phyloP scores from a whole-genome alignment of 2,888 invertebrate species.

The Nymphalis polychloros region DNA sequence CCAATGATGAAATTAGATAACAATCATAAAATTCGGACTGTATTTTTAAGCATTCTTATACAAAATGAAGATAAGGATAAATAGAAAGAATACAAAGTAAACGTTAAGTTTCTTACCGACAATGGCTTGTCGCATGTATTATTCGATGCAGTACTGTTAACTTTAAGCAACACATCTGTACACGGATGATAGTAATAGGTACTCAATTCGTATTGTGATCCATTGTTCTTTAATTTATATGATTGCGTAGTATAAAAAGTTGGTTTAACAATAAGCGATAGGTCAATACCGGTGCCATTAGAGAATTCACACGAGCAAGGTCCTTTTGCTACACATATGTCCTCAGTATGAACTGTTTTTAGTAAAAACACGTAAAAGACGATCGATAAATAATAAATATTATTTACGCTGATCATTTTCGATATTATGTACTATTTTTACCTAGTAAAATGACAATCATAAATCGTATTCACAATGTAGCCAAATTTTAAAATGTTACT shows the following conservation, averaged over 20 bases:
- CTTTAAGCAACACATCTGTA: constrained; percentile 51
- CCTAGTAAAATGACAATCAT: constrained; percentile 12
- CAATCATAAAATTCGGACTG: not conserved
- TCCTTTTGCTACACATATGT: constrained; percentile 61
- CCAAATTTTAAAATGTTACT: not conserved
- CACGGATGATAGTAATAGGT: constrained; percentile 75
- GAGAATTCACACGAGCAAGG: constrained; percentile 71
- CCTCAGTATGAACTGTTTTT: constrained; percentile 42
- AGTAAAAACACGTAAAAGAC: constrained; percentile 23
- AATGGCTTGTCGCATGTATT: constrained; percentile 54
- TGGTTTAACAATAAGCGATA: constrained; percentile 55
- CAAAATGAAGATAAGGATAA: not conserved
- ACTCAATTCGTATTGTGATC: constrained; percentile 51
- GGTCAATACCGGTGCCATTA: constrained; percentile 77
- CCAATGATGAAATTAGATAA: not conserved
- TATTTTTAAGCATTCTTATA: not conserved
- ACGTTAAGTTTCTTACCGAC: constrained; percentile 55
- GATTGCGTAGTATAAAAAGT: constrained; percentile 56
- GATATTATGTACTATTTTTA: constrained; percentile 11
- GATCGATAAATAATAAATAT: constrained; percentile 17
- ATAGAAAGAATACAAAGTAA: constrained; percentile 18
- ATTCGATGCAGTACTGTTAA: constrained; percentile 44
- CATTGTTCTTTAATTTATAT: constrained; percentile 47
- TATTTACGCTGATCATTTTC: constrained; percentile 22
- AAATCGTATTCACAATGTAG: not conserved